Evolutionary conservation across 2,797 vertebrate species (phyloP).

Genomic region (Morus bassanus): DNA sequence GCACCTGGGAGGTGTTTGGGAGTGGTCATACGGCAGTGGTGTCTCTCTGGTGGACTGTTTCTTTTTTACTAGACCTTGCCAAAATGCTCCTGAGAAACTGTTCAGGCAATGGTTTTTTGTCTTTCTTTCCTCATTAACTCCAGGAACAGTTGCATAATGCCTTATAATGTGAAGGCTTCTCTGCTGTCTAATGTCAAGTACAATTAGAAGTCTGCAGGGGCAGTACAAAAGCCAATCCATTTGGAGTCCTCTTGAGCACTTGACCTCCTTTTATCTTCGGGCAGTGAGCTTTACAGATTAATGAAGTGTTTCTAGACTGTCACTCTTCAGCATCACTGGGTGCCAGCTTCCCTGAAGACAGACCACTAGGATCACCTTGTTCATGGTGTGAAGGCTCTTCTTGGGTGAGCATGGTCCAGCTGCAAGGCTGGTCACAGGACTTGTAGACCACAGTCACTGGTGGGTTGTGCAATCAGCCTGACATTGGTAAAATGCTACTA

Average conservation of each 20-base stretch:
- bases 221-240: conserved; percentile 10
- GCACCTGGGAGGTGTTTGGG: not conserved
- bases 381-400: not conserved
- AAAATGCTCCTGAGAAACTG: not conserved
- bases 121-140: not conserved
- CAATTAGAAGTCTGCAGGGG: not conserved
- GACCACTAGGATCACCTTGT: not conserved
- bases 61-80: not conserved
- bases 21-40: not conserved
- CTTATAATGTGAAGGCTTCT: not conserved
- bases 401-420: not conserved
- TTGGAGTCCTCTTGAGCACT: not conserved
- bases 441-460: not conserved
- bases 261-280: conserved; percentile 2
- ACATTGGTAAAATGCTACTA: not conserved
- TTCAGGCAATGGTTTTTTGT: not conserved
- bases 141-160: not conserved
- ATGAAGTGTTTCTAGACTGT: conserved; percentile 9
- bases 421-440: not conserved
- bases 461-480: not conserved
- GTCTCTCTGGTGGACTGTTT: not conserved
- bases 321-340: not conserved
- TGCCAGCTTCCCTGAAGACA: not conserved
- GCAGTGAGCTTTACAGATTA: conserved; percentile 1
- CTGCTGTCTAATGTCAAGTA: not conserved